A percentile compares a stretch with the other conserved stretches of the same genome.
Conservation (phyloP, 2,797 vertebrate species). For the Hoplostethus mediterraneus region DNA sequence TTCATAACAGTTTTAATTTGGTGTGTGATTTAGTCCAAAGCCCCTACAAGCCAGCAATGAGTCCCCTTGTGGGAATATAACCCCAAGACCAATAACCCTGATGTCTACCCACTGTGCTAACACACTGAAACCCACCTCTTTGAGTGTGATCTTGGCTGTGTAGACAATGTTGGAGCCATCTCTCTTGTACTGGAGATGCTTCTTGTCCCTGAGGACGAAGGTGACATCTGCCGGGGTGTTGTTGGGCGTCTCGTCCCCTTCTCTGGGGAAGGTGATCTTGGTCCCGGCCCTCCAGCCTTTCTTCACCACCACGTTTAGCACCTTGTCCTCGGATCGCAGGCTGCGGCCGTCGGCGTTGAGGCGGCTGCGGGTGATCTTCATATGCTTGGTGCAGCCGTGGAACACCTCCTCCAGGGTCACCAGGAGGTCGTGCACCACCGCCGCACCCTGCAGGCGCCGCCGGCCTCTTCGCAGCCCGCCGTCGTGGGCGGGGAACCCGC, state of each 20-base stretch:
- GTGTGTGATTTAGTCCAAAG: background rate
- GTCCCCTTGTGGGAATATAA: slow-evolving; percentile 1
- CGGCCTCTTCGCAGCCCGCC: slow-evolving; percentile 54
- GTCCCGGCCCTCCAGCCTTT: slow-evolving; percentile 97
- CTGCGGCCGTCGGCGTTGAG: slow-evolving; percentile 90
- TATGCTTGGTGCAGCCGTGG: slow-evolving; percentile 94
- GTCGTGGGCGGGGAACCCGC: slow-evolving; percentile 81
- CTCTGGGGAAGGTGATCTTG: slow-evolving; percentile 96
- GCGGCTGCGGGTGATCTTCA: slow-evolving; percentile 94
- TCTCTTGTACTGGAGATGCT: slow-evolving; percentile 91
- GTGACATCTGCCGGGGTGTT: slow-evolving; percentile 92
- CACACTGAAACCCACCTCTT: slow-evolving; percentile 86
- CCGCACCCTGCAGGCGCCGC: slow-evolving; percentile 85
- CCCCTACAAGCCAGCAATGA: background rate
- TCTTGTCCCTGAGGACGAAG: slow-evolving; percentile 94
- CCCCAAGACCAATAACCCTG: background rate
- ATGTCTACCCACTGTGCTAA: slow-evolving; percentile 52
- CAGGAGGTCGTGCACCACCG: slow-evolving; percentile 91
- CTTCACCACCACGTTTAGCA: slow-evolving; percentile 97
- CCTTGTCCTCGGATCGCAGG: slow-evolving; percentile 91
- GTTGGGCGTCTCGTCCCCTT: slow-evolving; percentile 92
- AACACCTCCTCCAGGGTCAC: slow-evolving; percentile 96
- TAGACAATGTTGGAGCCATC: slow-evolving; percentile 94
- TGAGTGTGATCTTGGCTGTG: slow-evolving; percentile 93
- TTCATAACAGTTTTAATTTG: slow-evolving; percentile 32